Evolutionary conservation across 30 jellyfish, hydroid and myxozoan genomes (phyloP).

Genomic region (Cassiopea andromeda): DNA sequence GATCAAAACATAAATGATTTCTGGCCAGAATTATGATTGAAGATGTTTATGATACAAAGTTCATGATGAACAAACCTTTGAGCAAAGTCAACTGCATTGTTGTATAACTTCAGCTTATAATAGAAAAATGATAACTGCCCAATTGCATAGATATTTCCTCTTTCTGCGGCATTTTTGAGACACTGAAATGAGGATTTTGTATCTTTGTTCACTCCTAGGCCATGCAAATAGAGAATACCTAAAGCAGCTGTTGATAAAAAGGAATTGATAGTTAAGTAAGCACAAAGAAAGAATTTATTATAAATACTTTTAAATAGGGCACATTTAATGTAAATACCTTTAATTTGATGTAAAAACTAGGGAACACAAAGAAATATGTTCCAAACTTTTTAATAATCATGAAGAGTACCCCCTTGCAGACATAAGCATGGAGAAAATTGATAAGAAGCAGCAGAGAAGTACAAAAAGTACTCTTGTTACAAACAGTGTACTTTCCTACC

Average conservation of each 20-base stretch:
- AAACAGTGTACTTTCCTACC: slow-evolving; percentile 23
- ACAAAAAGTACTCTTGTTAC: background rate
- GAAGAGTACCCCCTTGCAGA: background rate
- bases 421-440: background rate
- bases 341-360: too few relatives aligned
- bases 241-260: slow-evolving; percentile 67
- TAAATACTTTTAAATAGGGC: too few relatives aligned
- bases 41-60: background rate
- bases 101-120: slow-evolving; percentile 79
- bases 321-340: too few relatives aligned
- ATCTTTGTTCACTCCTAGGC: slow-evolving; percentile 75
- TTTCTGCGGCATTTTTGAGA: slow-evolving; percentile 88
- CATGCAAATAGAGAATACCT: slow-evolving; percentile 93
- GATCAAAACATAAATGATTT: too few relatives aligned
- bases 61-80: slow-evolving; percentile 66
- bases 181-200: slow-evolving; percentile 74
- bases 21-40: too few relatives aligned
- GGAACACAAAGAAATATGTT: too few relatives aligned
- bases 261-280: background rate
- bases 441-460: background rate
- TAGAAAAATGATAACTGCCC: slow-evolving; percentile 84
- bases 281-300: too few relatives aligned
- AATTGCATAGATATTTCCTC: slow-evolving; percentile 93
- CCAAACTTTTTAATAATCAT: too few relatives aligned
- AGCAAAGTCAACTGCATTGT: slow-evolving; percentile 75